phyloP scores from a whole-genome alignment of 2,797 vertebrate genomes.

The Gallinago nigripennis region DNA sequence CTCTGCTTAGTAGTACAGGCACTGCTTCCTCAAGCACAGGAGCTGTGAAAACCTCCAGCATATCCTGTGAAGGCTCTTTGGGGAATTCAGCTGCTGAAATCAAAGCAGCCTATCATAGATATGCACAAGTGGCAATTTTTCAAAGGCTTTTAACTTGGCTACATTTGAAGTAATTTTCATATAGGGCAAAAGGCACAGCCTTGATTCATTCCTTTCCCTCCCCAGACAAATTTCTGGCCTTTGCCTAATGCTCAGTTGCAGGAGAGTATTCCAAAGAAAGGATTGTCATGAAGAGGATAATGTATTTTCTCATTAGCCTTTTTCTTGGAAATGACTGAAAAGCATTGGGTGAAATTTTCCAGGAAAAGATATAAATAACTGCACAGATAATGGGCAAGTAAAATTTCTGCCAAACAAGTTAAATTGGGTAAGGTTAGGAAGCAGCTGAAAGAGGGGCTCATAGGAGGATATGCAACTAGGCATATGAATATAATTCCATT shows the following conservation, averaged over 20 bases:
- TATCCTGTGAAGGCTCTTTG: slow-evolving; percentile 9
- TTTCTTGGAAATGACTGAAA: slow-evolving; percentile 25
- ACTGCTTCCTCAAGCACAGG: neutral
- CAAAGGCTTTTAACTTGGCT: neutral
- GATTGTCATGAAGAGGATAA: neutral
- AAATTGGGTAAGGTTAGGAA: neutral
- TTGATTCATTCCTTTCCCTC: neutral
- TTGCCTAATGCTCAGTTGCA: slow-evolving; percentile 6
- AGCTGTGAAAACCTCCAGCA: slow-evolving; percentile 26
- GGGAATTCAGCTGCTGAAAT: slow-evolving; percentile 25
- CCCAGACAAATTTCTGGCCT: neutral
- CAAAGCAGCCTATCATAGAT: neutral
- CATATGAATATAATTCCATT: neutral
- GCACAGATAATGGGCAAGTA: neutral
- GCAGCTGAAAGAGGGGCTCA: neutral
- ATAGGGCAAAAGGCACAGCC: neutral
- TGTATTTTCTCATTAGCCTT: slow-evolving; percentile 11
- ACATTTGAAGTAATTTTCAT: neutral
- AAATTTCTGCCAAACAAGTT: slow-evolving; percentile 36
- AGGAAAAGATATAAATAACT: slow-evolving; percentile 29
- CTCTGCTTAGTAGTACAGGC: neutral
- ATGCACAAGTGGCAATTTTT: slow-evolving; percentile 22
- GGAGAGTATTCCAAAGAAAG: slow-evolving; percentile 4
- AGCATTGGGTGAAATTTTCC: neutral
- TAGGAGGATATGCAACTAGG: neutral